A percentile compares a stretch with the other conserved stretches of the same genome.
These are phyloP conservation scores for Tetragnatha montana DNA, from an alignment of 2,888 invertebrate genomes.

Conservation along the genomic window DNA sequence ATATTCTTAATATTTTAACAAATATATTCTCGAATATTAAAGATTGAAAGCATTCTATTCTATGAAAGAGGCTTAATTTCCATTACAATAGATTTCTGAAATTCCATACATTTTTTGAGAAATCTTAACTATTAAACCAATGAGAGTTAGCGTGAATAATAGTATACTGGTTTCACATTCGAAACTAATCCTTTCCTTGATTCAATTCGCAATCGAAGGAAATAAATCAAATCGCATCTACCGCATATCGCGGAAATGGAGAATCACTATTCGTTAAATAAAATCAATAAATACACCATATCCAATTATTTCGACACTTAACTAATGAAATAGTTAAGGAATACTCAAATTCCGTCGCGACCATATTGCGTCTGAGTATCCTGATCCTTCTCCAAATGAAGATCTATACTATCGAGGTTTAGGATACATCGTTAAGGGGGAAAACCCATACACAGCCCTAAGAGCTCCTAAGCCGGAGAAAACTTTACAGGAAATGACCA, in stretches of 20 bases:
- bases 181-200: no score
- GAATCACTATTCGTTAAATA: neutral
- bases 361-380: neutral
- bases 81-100: no score
- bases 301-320: neutral
- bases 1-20: no score
- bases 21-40: no score
- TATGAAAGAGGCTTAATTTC: no score
- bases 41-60: no score
- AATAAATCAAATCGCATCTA: neutral
- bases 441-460: neutral
- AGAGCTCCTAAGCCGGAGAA: slow-evolving; percentile 24
- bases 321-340: neutral
- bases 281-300: neutral
- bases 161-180: no score
- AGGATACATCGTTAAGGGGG: slow-evolving; percentile 13
- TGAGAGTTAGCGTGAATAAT: no score
- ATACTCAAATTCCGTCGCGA: neutral
- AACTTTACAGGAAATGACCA: slow-evolving; percentile 46
- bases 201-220: neutral
- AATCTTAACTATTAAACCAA: no score
- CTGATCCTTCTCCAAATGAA: slow-evolving; percentile 17
- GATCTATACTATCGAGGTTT: slow-evolving; percentile 27
- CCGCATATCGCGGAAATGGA: no score
- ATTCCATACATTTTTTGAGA: no score